Percentiles rank a stretch among this genome's conserved stretches.
These are phyloP conservation scores for Cricetomys ansorgei DNA, from an alignment of 2,113 vertebrate species.

Conservation along the genomic window DNA sequence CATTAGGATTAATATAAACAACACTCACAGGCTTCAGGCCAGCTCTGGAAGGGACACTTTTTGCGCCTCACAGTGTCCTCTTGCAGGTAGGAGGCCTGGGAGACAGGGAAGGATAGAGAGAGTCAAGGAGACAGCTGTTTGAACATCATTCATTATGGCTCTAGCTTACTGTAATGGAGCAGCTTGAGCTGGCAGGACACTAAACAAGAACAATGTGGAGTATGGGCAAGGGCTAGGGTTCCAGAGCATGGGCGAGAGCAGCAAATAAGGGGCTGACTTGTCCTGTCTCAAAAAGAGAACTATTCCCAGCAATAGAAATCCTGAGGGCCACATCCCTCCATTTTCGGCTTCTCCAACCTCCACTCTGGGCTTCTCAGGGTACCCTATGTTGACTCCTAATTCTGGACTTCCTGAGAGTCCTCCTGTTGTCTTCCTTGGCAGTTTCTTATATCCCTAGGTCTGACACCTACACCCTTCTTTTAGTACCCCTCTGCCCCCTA, in stretches of 20 bases:
- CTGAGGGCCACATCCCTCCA: neutral
- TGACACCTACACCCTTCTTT: neutral
- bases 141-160: neutral
- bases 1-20: no score
- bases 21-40: constrained; percentile 87
- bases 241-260: neutral
- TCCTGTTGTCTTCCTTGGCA: neutral
- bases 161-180: neutral
- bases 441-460: neutral
- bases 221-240: neutral
- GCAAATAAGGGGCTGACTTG: neutral
- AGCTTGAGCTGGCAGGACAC: neutral
- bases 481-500: neutral
- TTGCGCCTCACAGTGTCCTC: constrained; percentile 84
- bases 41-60: constrained; percentile 87
- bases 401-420: neutral
- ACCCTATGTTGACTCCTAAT: neutral
- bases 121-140: neutral
- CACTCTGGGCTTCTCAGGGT: neutral
- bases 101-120: neutral
- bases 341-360: neutral
- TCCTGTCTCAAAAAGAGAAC: neutral
- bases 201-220: neutral
- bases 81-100: constrained; percentile 83
- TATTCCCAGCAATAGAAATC: neutral